Evolutionary conservation across 2,113 vertebrate genomes (phyloP).

Genomic region (Bufo bufo): DNA sequence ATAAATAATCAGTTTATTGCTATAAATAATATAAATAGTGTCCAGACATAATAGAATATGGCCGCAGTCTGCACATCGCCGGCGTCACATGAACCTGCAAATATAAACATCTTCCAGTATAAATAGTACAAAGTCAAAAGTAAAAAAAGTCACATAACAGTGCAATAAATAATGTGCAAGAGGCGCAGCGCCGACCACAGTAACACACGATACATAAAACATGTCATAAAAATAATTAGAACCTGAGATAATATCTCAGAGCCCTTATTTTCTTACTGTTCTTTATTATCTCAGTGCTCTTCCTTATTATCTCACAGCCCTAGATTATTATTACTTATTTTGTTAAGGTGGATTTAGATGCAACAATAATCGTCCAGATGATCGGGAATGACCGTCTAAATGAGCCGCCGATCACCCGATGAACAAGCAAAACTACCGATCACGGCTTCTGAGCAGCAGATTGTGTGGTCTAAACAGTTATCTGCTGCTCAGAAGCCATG

Average conservation of each 20-base stretch:
- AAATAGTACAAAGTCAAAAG: constrained; percentile 3
- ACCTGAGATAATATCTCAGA: not conserved
- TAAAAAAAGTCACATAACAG: not conserved
- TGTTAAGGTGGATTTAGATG: too few species aligned
- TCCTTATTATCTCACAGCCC: too few species aligned
- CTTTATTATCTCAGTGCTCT: too few species aligned
- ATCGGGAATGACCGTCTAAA: too few species aligned
- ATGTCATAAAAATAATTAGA: too few species aligned
- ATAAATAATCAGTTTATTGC: not conserved
- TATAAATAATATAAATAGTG: constrained; percentile 20
- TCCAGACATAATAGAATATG: not conserved
- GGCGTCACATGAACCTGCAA: not conserved
- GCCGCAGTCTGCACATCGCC: not conserved
- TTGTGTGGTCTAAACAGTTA: too few species aligned
- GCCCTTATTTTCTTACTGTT: not conserved
- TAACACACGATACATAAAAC: not conserved
- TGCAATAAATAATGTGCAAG: not conserved
- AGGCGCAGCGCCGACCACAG: not conserved
- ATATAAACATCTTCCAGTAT: not conserved
- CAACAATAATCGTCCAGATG: too few species aligned
- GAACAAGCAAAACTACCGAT: too few species aligned
- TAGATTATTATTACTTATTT: too few species aligned
- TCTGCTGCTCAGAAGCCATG: too few species aligned
- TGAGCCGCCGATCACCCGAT: too few species aligned
- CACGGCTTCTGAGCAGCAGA: too few species aligned